Evolutionary conservation across 2,888 invertebrate species (phyloP), one percentile per base, ranked within the genome.

Genomic region (Cabera pusaria): DNA sequence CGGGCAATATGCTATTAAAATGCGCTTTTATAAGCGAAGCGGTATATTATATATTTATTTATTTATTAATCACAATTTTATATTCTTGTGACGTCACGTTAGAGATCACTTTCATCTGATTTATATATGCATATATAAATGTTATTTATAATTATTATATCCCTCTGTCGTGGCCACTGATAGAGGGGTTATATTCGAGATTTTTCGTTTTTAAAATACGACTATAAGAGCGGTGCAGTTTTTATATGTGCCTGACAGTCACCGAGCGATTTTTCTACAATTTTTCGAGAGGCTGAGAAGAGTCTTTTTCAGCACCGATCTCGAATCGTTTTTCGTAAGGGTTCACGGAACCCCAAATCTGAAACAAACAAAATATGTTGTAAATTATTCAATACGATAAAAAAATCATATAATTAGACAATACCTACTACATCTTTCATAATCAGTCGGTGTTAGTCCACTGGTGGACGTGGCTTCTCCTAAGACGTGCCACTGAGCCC

Each of bases 81-180:
- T 24, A 18, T 42, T 66, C 72, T 81, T 87, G 88, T 87, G 88
- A 88, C 87, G 87, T 88, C 83, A 88, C 85, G 60, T 74, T 72
- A 81, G 88, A 88, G 88, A 88, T 88, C 88, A 79, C 67, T 72
- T 61, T 74, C 67, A 72, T 72, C 74, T 67, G 58, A 63, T 80
- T 81, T 79, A 85, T 82, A 85, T 85, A 86, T 86, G 84, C 82
- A 85, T 85, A 87, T 86, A 86, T 82, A 78, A 74, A 70, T 65
- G 14, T 64, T 65, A 67, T 66, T 63, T 64, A 42, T 64, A 60
- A 57, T 66, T 58, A 64, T 50, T 4, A 64, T n/a, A 56, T 59
- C 67, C 69, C 52, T 68, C 87, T 75, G 74, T 69, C 84, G 83
- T 85, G 87, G 88, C 88, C 87, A 83, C 83, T 49, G 81, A 80